Conservation (phyloP, 2,113 vertebrate genomes). For the Antechinus stuartii region DNA sequence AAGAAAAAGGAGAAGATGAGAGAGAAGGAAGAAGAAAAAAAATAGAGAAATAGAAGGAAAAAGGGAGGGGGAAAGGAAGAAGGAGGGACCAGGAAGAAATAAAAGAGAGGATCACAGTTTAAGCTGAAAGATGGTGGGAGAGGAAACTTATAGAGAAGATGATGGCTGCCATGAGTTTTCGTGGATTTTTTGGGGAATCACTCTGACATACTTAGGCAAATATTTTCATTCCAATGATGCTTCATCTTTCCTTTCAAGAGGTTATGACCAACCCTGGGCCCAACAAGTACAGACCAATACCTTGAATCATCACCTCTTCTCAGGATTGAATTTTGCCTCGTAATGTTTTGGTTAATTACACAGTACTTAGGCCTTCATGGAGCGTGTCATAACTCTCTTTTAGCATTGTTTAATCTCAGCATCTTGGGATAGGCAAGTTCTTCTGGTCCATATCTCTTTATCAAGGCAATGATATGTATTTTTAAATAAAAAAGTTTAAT, state of each 20-base stretch:
- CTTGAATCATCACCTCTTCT: background rate
- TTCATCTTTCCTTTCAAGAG: background rate
- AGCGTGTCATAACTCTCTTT: background rate
- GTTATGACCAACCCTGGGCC: background rate
- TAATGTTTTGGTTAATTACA: background rate
- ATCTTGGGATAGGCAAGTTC: background rate
- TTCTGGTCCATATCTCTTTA: background rate
- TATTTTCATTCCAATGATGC: constrained; percentile 2
- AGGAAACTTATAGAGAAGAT: background rate
- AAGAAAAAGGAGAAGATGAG: no score
- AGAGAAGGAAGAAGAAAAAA: no score
- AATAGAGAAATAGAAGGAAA: no score
- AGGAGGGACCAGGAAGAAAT: no score
- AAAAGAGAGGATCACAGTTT: background rate
- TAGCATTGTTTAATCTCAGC: background rate
- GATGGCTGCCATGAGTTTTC: background rate
- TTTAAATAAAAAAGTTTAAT: background rate
- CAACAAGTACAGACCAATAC: background rate
- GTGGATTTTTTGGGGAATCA: background rate
- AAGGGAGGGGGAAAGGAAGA: no score
- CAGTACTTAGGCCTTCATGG: background rate
- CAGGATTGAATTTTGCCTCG: background rate
- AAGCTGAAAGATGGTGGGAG: background rate
- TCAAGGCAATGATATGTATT: background rate
- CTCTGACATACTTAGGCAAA: background rate